phyloP scores from a whole-genome alignment of 2,113 vertebrate genomes.

The Butorides virescens region DNA sequence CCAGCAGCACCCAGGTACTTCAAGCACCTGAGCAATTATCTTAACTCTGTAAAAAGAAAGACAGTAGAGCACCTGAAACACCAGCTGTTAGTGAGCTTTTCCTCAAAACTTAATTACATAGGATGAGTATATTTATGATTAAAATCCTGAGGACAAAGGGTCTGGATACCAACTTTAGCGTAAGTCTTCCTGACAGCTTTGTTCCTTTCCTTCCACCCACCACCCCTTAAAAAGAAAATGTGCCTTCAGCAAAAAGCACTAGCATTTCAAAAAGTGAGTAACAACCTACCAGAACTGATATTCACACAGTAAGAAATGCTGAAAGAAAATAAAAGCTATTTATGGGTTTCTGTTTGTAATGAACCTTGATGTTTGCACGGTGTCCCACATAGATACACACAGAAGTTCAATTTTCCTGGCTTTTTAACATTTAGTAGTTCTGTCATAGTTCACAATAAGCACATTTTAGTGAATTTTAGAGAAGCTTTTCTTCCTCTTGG shows the following conservation, averaged over 20 bases:
- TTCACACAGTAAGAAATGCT: background rate
- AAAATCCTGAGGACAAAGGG: background rate
- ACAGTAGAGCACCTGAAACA: background rate
- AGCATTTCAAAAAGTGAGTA: background rate
- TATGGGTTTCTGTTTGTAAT: background rate
- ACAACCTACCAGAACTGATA: background rate
- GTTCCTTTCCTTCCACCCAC: background rate
- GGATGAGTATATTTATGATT: background rate
- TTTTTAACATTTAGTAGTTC: background rate
- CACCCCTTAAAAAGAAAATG: background rate
- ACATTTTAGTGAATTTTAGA: background rate
- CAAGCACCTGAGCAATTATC: background rate
- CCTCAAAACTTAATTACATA: background rate
- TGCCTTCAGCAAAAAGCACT: background rate
- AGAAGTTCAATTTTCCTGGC: background rate
- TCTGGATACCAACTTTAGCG: background rate
- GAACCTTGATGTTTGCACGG: background rate
- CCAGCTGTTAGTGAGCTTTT: background rate
- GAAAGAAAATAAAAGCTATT: background rate
- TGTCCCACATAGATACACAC: background rate
- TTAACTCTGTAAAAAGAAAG: background rate
- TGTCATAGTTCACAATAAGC: background rate
- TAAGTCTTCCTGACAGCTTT: background rate
- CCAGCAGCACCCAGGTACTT: background rate
- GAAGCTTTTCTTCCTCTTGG: background rate